phyloP scores from a whole-genome alignment of 2,888 invertebrate genomes.

The Drosophila glabriapex region DNA sequence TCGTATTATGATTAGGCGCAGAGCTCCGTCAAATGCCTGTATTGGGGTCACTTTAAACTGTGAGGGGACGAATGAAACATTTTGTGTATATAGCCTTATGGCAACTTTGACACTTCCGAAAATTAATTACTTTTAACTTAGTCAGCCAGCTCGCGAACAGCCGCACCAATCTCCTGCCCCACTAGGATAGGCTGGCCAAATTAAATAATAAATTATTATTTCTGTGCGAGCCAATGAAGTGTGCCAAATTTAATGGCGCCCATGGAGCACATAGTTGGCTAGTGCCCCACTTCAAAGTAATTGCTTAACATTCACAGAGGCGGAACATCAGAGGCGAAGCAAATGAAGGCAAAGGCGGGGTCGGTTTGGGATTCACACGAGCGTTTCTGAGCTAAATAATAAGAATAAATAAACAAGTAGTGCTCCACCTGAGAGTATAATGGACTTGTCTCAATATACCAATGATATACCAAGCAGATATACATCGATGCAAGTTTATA shows the following conservation, averaged over 20 bases:
- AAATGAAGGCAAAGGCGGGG: not conserved
- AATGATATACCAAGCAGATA: not conserved
- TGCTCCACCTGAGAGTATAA: not conserved
- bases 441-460: not conserved
- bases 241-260: conserved; percentile 77
- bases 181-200: conserved; percentile 42
- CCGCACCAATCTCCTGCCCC: not conserved
- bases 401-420: not conserved
- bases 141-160: conserved; percentile 25
- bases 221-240: conserved; percentile 74
- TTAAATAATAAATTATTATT: conserved; percentile 81
- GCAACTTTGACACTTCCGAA: conserved; percentile 76
- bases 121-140: conserved; percentile 79
- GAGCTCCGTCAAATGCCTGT: conserved; percentile 2
- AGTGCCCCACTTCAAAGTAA: conserved; percentile 77
- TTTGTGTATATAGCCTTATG: conserved; percentile 51
- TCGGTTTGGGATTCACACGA: not conserved
- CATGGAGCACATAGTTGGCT: conserved; percentile 69
- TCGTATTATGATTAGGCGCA: conserved; percentile 21
- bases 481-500: not conserved
- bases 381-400: not conserved
- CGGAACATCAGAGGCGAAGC: not conserved
- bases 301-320: conserved; percentile 49
- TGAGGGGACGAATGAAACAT: conserved; percentile 8
- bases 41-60: conserved; percentile 27